A percentile compares a stretch with the other conserved stretches of the same genome.
Conservation (phyloP, 2,888 invertebrate species). For the Mamestra brassicae region DNA sequence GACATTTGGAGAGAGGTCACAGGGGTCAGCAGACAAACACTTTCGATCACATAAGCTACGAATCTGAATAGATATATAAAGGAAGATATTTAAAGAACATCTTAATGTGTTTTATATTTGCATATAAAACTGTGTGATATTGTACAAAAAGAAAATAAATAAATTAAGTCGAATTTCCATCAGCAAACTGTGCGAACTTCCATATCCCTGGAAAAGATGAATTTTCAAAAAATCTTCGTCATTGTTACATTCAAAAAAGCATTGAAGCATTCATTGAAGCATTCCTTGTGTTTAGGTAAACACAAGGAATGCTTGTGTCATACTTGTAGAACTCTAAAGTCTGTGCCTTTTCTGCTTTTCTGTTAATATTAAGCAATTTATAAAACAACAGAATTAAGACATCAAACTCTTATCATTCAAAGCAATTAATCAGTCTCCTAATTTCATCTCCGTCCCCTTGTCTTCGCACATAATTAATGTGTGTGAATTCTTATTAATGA, state of each 20-base stretch:
- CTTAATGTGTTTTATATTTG: background rate
- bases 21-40: slow-evolving; percentile 31
- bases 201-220: too few species aligned
- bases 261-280: too few species aligned
- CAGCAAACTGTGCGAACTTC: too few species aligned
- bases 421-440: background rate
- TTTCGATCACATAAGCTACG: slow-evolving; percentile 22
- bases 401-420: slow-evolving; percentile 21
- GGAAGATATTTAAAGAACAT: background rate
- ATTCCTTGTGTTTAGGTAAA: too few species aligned
- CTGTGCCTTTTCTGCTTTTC: background rate
- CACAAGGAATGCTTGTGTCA: too few species aligned
- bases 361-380: too few species aligned
- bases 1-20: slow-evolving; percentile 41
- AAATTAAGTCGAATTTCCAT: too few species aligned
- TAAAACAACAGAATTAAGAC: slow-evolving; percentile 14
- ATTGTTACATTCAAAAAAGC: too few species aligned
- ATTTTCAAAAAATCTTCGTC: too few species aligned
- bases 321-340: too few species aligned
- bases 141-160: too few species aligned
- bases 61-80: slow-evolving; percentile 4
- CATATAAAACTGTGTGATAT: too few species aligned
- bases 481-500: slow-evolving; percentile 23
- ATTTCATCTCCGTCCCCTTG: background rate
- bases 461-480: slow-evolving; percentile 5